These are phyloP conservation scores for Aphelenchoides avenae DNA, from an alignment of 1,140 invertebrate genomes.

Conservation along the genomic window DNA sequence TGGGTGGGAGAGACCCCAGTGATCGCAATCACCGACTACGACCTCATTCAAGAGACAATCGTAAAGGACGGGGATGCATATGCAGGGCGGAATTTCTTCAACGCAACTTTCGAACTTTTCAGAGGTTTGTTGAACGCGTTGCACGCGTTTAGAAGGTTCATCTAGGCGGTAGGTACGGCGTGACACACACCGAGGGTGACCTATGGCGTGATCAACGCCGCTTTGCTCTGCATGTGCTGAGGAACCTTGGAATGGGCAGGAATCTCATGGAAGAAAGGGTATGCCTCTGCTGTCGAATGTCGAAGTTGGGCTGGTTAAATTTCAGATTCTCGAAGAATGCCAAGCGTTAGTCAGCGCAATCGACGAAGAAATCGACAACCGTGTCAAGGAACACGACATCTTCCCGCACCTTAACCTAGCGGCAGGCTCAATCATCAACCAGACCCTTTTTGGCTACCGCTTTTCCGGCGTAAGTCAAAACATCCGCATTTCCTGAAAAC, in stretches of 20 bases:
- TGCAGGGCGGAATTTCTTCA: constrained; percentile 41
- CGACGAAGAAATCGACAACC: constrained; percentile 3
- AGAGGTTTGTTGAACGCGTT: no score
- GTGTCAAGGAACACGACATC: background rate
- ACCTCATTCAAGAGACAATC: constrained; percentile 34
- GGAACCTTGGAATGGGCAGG: constrained; percentile 72
- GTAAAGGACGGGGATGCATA: constrained; percentile 41
- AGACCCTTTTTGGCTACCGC: constrained; percentile 6
- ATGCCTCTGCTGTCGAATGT: background rate
- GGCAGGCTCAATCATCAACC: constrained; percentile 15
- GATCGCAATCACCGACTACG: constrained; percentile 33
- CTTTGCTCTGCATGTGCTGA: constrained; percentile 70
- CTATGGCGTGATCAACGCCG: constrained; percentile 77
- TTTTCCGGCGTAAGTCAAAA: constrained; percentile 1
- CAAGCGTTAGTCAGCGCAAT: background rate
- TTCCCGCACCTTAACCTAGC: background rate
- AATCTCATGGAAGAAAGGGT: constrained; percentile 70
- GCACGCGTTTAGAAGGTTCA: no score
- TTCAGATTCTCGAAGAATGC: background rate
- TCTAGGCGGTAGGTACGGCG: constrained; percentile 1
- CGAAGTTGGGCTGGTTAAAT: no score
- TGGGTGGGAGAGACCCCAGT: constrained; percentile 34
- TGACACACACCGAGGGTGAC: constrained; percentile 67
- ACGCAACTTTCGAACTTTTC: no score
- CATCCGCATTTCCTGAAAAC: background rate